phyloP scores from a whole-genome alignment of 2,113 vertebrate genomes.

The Megaceryle torquata region DNA sequence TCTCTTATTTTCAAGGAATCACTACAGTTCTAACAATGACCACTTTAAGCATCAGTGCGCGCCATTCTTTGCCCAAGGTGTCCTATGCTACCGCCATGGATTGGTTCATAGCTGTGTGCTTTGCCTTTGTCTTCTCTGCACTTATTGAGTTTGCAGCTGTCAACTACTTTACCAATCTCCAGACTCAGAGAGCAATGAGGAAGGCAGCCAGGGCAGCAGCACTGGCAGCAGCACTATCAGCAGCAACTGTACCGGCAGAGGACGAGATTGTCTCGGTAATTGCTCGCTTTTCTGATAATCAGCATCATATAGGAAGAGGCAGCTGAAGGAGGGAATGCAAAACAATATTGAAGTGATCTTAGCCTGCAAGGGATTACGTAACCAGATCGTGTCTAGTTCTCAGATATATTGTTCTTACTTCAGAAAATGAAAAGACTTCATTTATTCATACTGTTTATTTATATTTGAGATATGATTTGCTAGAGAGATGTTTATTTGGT shows the following conservation, averaged over 20 bases:
- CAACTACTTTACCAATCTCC: slow-evolving; percentile 96
- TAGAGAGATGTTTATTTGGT: not conserved
- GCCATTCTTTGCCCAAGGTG: slow-evolving; percentile 93
- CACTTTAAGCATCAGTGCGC: slow-evolving; percentile 92
- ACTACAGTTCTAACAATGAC: slow-evolving; percentile 97
- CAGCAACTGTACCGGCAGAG: slow-evolving; percentile 69
- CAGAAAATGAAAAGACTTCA: not conserved
- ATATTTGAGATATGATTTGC: not conserved
- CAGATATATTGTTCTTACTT: not conserved
- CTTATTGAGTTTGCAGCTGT: slow-evolving; percentile 98
- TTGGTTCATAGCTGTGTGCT: slow-evolving; percentile 98
- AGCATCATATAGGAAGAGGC: slow-evolving; percentile 68
- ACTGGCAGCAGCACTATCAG: slow-evolving; percentile 80
- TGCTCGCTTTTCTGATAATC: slow-evolving; percentile 72
- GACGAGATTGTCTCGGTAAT: slow-evolving; percentile 86
- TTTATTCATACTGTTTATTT: slow-evolving; percentile 3
- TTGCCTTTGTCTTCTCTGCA: slow-evolving; percentile 94
- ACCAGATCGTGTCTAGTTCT: slow-evolving; percentile 25
- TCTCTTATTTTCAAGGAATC: slow-evolving; percentile 78
- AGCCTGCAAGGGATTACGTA: slow-evolving; percentile 70
- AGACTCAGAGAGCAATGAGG: slow-evolving; percentile 83
- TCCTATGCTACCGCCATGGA: slow-evolving; percentile 97
- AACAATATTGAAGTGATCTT: slow-evolving; percentile 36
- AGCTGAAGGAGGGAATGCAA: slow-evolving; percentile 53
- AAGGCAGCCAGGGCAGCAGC: slow-evolving; percentile 75